Evolutionary conservation across 92 coral and sea anemone species (phyloP), one percentile per base, ranked within the genome.

Genomic region (Zoanthus gigantus): DNA sequence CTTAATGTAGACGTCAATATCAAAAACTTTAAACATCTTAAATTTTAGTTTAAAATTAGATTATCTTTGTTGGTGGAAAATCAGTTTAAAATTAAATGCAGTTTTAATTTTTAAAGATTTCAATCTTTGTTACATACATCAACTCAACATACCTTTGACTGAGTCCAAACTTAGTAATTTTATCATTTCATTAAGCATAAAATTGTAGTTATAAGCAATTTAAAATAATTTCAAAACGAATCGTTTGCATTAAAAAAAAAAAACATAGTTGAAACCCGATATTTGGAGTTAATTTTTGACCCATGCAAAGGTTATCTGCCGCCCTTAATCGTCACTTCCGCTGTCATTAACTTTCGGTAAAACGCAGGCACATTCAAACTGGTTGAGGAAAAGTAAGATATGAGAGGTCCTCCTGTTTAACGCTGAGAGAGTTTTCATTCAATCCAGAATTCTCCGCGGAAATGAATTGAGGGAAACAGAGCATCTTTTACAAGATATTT

Each of bases 291-390:
- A 18, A 80, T 45, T 28, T 67, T 45, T 37, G 46, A 80, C 85
- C 85, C 44, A 50, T 15, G 50, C 63, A 56, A 31, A 80, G 85
- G 85, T 80, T 80, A 80, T 80, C 74, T 16, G 85, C 57, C 85
- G 56, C 85, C 57, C 32, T 6, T 80, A 61, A 80, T 80, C 85
- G 85, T 80, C 85, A 80, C 30, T 80, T 80, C 85, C 85, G 85
- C 85, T 80, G 85, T 80, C 85, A 63, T 30, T 56, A 37, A 46
- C 73, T 61, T 65, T 17, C 28, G 74, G 34, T 10, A 65, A 17
- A 17, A 44, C 74, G 74, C 85, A 80, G 85, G 61, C 45, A 56
- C 45, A 5, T 34, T 80, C n/a, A 16, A 32, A 78, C 50, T 37
- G 71, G 67, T 76, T 46, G 66, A 13, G 65, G 58, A 76, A 28